Evolutionary conservation across 2,797 vertebrate species (phyloP).

Genomic region (Liasis olivaceus): DNA sequence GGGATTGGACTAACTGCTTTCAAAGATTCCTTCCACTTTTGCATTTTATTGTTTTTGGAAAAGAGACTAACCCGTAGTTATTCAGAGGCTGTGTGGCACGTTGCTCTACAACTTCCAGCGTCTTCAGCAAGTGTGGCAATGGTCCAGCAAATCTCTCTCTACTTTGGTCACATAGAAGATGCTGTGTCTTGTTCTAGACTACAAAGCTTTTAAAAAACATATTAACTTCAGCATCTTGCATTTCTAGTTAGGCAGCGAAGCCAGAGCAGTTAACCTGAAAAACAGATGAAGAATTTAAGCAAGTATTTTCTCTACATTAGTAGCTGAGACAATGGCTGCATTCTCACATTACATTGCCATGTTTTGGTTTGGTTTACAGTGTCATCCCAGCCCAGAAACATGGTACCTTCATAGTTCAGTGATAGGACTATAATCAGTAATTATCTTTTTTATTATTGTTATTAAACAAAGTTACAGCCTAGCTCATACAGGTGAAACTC

Average conservation of each 20-base stretch:
- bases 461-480: no score
- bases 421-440: no score
- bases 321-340: background rate
- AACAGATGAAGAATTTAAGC: background rate
- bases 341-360: background rate
- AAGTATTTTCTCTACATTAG: background rate
- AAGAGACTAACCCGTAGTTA: background rate
- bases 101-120: background rate
- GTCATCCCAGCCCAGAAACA: background rate
- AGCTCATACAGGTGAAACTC: no score
- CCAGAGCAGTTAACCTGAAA: background rate
- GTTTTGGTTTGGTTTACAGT: background rate
- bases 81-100: background rate
- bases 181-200: no score
- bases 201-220: no score
- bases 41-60: background rate
- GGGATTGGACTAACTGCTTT: background rate
- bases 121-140: background rate
- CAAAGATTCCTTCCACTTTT: background rate
- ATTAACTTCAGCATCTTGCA: background rate
- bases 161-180: background rate
- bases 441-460: no score
- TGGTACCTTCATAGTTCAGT: background rate
- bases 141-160: background rate
- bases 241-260: background rate